Conservation (phyloP, 2,888 invertebrate species). For the Coenonympha glycerion region DNA sequence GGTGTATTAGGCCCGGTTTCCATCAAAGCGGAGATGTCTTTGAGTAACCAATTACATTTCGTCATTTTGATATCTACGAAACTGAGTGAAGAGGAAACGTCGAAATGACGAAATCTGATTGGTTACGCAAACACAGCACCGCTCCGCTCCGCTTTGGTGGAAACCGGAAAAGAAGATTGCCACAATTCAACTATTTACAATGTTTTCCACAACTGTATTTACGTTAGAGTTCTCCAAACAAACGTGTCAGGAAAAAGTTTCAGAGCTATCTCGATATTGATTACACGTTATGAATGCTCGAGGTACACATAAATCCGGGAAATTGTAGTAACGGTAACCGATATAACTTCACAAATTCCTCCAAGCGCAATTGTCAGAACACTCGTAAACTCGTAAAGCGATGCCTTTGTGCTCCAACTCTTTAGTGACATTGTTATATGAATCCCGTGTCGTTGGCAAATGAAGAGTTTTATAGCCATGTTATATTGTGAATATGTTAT, state of each 20-base stretch:
- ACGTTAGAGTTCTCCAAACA: neutral
- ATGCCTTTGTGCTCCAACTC: constrained; percentile 52
- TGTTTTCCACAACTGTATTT: neutral
- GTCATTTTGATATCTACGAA: no score
- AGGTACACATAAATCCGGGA: constrained; percentile 52
- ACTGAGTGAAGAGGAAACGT: no score
- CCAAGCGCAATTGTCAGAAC: constrained; percentile 60
- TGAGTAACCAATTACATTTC: no score
- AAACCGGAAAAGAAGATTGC: no score
- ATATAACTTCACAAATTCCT: constrained; percentile 53
- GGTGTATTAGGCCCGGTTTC: no score
- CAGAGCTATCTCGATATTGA: constrained; percentile 30
- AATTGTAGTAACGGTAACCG: constrained; percentile 54
- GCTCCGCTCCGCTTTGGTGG: no score
- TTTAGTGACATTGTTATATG: constrained; percentile 52
- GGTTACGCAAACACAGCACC: no score
- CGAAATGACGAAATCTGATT: no score
- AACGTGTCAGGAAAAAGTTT: constrained; percentile 11
- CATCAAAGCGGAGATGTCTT: no score
- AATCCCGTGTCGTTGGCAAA: constrained; percentile 42
- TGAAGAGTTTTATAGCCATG: constrained; percentile 37
- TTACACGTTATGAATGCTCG: constrained; percentile 36
- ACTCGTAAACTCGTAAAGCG: constrained; percentile 58
- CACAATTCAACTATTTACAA: neutral
- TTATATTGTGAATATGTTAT: neutral